phyloP scores from a whole-genome alignment of 2,113 vertebrate genomes.

The Australoheros scitulus region DNA sequence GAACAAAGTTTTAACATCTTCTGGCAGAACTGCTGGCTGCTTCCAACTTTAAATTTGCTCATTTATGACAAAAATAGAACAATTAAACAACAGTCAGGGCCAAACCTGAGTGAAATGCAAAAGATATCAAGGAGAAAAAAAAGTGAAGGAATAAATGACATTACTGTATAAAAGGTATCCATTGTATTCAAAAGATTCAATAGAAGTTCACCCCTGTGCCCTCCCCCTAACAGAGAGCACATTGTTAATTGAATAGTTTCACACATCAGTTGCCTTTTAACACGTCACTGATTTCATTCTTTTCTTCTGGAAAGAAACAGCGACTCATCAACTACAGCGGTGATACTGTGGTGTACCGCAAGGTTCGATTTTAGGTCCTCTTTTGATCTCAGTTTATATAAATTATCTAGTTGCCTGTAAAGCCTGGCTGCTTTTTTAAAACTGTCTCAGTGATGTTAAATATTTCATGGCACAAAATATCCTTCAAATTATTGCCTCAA shows the following conservation, averaged over 20 bases:
- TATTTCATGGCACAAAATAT: neutral
- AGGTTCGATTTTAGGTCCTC: neutral
- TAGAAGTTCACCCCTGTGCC: neutral
- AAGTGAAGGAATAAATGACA: no score
- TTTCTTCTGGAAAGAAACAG: no score
- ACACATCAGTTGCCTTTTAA: no score
- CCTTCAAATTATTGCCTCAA: no score
- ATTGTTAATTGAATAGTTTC: neutral
- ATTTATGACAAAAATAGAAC: no score
- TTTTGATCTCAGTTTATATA: neutral
- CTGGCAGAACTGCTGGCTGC: neutral
- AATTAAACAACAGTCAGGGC: no score
- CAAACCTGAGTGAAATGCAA: no score
- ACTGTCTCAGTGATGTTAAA: neutral
- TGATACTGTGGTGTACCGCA: neutral
- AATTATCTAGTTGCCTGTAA: neutral
- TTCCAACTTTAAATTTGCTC: neutral
- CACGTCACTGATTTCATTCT: no score
- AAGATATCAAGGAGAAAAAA: no score
- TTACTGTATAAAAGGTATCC: no score
- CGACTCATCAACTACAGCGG: neutral
- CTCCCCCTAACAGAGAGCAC: neutral
- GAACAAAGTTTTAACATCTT: neutral
- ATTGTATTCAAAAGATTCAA: no score
- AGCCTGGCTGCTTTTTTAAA: neutral